Conservation (phyloP, 2,113 vertebrate genomes). For the Pedionomus torquatus region DNA sequence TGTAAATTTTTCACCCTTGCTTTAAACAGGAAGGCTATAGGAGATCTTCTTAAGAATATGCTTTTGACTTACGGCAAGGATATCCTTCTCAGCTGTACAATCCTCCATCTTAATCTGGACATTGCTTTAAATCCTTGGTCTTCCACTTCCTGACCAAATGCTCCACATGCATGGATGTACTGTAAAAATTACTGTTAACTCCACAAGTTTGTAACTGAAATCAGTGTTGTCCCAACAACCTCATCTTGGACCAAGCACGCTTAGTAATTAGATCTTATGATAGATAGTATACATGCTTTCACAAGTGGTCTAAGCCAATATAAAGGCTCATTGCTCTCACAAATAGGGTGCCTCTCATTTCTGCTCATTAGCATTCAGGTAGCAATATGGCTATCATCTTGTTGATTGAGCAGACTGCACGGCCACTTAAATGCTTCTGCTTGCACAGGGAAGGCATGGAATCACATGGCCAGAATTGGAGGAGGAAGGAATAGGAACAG, state of each 20-base stretch:
- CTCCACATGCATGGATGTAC: not conserved
- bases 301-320: not conserved
- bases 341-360: not conserved
- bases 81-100: not conserved
- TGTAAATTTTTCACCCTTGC: not conserved
- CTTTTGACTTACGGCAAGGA: not conserved
- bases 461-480: not conserved
- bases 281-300: not conserved
- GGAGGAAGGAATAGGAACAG: not conserved
- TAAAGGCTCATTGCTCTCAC: not conserved
- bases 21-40: constrained; percentile 34
- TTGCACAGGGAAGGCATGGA: not conserved
- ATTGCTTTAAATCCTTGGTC: not conserved
- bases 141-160: constrained; percentile 17
- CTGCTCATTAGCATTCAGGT: not conserved
- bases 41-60: not conserved
- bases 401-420: not conserved
- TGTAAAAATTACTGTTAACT: not conserved
- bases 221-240: not conserved
- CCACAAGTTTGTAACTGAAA: not conserved
- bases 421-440: not conserved
- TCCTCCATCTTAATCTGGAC: not conserved
- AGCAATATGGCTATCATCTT: not conserved
- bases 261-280: not conserved
- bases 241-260: not conserved